Evolutionary conservation across 53 echinoderm and acorn worm genomes (phyloP).

Genomic region (Echinarachnius parma): DNA sequence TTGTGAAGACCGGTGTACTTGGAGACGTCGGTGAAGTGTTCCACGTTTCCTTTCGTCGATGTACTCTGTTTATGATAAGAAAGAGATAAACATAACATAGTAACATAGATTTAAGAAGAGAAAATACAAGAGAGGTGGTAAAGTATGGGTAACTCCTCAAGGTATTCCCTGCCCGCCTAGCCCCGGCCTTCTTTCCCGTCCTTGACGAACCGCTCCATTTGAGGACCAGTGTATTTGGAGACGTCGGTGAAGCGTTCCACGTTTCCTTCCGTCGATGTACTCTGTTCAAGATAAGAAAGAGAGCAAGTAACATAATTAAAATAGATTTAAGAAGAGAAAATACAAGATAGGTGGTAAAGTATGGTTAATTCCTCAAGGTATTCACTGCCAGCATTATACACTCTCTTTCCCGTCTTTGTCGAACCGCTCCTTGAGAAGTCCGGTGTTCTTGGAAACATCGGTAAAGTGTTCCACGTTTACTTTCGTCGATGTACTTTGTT

Average conservation of each 20-base stretch:
- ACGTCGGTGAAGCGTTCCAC: constrained; percentile 73
- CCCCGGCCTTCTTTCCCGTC: constrained; percentile 75
- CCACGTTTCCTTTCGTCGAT: constrained; percentile 56
- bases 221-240: constrained; percentile 77
- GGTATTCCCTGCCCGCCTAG: no score
- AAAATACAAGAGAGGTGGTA: no score
- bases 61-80: no score
- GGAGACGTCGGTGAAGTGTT: constrained; percentile 64
- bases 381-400: constrained; percentile 66
- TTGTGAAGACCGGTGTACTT: constrained; percentile 87
- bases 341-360: no score
- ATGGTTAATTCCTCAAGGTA: no score
- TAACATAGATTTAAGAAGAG: no score
- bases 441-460: constrained; percentile 78
- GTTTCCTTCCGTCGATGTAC: constrained; percentile 41
- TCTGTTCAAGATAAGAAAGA: no score
- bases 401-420: constrained; percentile 67
- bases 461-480: constrained; percentile 68
- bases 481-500: constrained; percentile 30
- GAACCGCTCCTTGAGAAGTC: constrained; percentile 82
- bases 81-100: no score
- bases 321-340: no score
- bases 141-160: no score
- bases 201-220: constrained; percentile 80
- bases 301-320: no score